phyloP scores from a whole-genome alignment of 2,888 invertebrate genomes.

The Lasius platythorax region DNA sequence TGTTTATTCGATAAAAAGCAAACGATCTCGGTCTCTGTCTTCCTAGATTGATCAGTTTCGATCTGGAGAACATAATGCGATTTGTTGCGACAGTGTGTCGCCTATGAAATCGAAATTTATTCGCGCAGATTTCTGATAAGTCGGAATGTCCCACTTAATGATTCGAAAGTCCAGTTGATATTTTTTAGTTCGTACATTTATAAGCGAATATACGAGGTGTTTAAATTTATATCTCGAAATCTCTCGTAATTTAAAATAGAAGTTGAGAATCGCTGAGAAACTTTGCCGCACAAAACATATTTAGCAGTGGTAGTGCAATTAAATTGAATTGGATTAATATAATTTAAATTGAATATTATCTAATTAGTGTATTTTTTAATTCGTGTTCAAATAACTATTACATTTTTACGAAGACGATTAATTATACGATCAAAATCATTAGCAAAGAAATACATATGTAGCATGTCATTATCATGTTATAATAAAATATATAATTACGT shows the following conservation, averaged over 20 bases:
- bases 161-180: slow-evolving; percentile 61
- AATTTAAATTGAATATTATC: slow-evolving; percentile 12
- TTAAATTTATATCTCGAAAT: not conserved
- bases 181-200: slow-evolving; percentile 37
- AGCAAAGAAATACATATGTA: not conserved
- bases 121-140: slow-evolving; percentile 56
- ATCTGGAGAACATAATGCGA: slow-evolving; percentile 8
- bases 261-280: not conserved
- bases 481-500: not conserved
- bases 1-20: slow-evolving; percentile 65
- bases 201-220: not conserved
- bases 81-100: slow-evolving; percentile 14
- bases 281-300: not conserved
- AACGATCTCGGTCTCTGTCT: slow-evolving; percentile 34
- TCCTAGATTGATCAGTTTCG: slow-evolving; percentile 19
- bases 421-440: not conserved
- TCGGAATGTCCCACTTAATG: slow-evolving; percentile 51
- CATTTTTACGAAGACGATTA: not conserved
- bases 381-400: not conserved
- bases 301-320: not conserved
- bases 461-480: not conserved
- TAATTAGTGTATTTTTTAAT: slow-evolving; percentile 12
- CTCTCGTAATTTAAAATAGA: not conserved
- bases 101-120: slow-evolving; percentile 29
- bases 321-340: no score